Evolutionary conservation across 2,797 vertebrate genomes (phyloP), one percentile per base, ranked within the genome.

Genomic region (Muscicapa comitata): DNA sequence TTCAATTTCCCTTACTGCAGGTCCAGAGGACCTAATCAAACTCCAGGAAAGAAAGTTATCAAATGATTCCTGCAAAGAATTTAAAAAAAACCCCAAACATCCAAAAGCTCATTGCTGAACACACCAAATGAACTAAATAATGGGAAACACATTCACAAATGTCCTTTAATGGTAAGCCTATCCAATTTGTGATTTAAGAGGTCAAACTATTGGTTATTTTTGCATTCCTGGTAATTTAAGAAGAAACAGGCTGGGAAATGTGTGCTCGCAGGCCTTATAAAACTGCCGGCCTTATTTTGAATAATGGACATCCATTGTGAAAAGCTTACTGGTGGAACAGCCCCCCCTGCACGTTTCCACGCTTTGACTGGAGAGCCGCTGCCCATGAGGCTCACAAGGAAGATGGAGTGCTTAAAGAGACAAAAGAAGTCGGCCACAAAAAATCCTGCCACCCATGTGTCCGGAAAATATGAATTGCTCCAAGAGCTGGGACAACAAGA

Each of bases 151-250:
- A 98, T 98, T 98, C 97, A 96, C 94, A 97, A 94, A 94, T 71
- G 92, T 97, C 96, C 93, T 97, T 98, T 97, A 98, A 97, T 96
- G 94, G 97, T 93, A 95, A 98, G 90, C 81, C 96, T 96, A 96
- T 97, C 97, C 98, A 98, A 97, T 98, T 97, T 97, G 94, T 97
- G 97, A 98, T 97, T 98, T 98, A 97, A 97, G 97, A 98, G 97
- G 98, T 98, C 97, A 97, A 98, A 89, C 94, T 92, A 96, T 98
- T 96, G 95, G 97, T 97, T 98, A 96, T 97, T 98, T 97, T 97
- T 97, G 86, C 96, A 97, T 98, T 98, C 97, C 96, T 98, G 48
- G 97, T 97, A 97, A 98, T 97, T 98, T 97, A 97, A 98, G 95
- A 84, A 97, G 96, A 82, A 97, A 80, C 94, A 97, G 94, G 84